Percentiles rank a stretch among this genome's conserved stretches.
phyloP scores from a whole-genome alignment of 2,113 vertebrate species.

The Origma solitaria region DNA sequence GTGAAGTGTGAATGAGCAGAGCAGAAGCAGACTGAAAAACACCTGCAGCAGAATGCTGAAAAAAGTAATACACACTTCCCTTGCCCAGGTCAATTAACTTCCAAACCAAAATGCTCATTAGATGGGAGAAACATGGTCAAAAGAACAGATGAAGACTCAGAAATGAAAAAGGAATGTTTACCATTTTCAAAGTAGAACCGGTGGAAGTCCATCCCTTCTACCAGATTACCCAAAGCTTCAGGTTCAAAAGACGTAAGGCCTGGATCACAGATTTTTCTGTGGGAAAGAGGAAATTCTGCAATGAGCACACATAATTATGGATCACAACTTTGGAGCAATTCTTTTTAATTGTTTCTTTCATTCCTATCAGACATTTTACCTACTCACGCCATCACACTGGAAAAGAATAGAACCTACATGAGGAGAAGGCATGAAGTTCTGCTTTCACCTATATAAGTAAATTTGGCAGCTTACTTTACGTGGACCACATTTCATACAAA shows the following conservation, averaged over 20 bases:
- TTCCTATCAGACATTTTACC: fast-evolving
- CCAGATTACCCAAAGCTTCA: constrained; percentile 94
- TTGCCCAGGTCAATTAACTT: neutral
- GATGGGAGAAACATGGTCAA: neutral
- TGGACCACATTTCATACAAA: neutral
- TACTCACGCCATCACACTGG: neutral
- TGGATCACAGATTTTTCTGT: constrained; percentile 96
- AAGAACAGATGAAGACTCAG: neutral
- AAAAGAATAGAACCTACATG: neutral
- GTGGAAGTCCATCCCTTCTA: constrained; percentile 97
- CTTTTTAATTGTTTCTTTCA: neutral
- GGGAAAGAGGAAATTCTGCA: neutral
- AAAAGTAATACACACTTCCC: neutral
- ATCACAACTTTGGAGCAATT: neutral
- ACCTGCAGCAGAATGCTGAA: neutral
- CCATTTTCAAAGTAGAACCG: constrained; percentile 98
- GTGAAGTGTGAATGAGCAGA: neutral
- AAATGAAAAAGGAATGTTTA: constrained; percentile 39
- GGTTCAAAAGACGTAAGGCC: constrained; percentile 96
- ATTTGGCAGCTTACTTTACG: neutral
- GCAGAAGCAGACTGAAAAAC: neutral
- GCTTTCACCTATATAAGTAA: neutral
- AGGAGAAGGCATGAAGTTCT: neutral
- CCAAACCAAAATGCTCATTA: neutral
- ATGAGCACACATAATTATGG: neutral